Conservation (phyloP, 2,888 invertebrate species). For the Elegia similella region DNA sequence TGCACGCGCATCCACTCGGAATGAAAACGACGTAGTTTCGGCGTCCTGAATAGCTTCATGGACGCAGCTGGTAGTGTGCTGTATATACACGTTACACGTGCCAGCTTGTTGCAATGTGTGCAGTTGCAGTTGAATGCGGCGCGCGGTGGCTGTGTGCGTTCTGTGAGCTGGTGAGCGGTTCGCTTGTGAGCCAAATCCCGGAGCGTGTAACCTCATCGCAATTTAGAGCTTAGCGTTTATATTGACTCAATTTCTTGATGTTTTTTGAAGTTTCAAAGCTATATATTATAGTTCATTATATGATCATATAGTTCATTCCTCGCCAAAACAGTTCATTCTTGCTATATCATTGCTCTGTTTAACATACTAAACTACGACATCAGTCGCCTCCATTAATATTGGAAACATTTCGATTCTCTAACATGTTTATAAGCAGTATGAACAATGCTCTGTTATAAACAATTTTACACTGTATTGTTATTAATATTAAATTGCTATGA, state of each 20-base stretch:
- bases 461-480: background rate
- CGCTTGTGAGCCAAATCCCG: conserved; percentile 8
- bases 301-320: no score
- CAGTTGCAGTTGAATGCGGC: conserved; percentile 26
- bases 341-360: background rate
- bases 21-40: conserved; percentile 18
- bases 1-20: conserved; percentile 20
- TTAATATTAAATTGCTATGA: background rate
- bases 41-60: conserved; percentile 28
- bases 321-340: no score
- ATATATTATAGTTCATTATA: background rate
- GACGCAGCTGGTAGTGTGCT: conserved; percentile 32
- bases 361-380: background rate
- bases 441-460: background rate
- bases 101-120: conserved; percentile 42
- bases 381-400: background rate
- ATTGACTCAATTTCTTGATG: background rate
- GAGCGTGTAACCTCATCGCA: background rate
- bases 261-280: background rate
- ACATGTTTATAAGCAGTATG: background rate
- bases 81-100: conserved; percentile 50
- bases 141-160: conserved; percentile 27
- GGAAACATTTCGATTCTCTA: background rate
- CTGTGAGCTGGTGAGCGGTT: background rate
- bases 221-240: background rate